Base-by-base conservation (phyloP, 2,888 invertebrate species). In the Tillus elongatus region DNA sequence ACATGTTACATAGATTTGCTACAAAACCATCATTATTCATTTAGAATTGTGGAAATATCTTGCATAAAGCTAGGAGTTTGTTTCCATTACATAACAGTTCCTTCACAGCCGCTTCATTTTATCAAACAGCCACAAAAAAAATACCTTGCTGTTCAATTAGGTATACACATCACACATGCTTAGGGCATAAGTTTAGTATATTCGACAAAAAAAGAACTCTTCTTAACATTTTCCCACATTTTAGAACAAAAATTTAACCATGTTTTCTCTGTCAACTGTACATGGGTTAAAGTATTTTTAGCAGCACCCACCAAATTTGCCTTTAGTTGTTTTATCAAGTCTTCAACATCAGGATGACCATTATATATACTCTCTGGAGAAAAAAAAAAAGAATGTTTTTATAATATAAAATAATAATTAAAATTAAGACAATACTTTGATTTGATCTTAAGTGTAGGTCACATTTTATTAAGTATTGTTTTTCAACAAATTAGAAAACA, bases 191-290 rank as follows among this genome's bases (percentile, higher is more conserved):
- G 70, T 61, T 88, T 72, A 51, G 82, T 84, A 60, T 89, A 89
- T 60, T 90, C 89, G 48, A 83, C 75, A 56, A 86, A 85, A 55
- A 88, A 77, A 29, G 81, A 79, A 56, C 85, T 87, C 54, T 88
- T 89, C 54, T 81, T 82, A 33, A 89, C 81, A 28, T 79, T 79
- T 49, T 90, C 89, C 84, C 87, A 86, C 1, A 83, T 82, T 63
- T 84, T 83, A 30, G 73, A 75, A 56, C 84, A 82, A 64, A 83
- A 88, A 47, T 84, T 79, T 57, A 82, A 77, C 89, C 89, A 89
- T 50, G 82, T 83, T 57, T 78, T 82, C 60, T 89, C 89, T 0
- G 83, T 80, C 10, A 87, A 66, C 42, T 77, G 73, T 4, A 81
- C 74, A 46, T 82, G 82, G 1, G 83, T 82, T 46, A 88, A 69